Conservation (phyloP, 2,888 invertebrate species). For the Prosopocoilus inquinatus region DNA sequence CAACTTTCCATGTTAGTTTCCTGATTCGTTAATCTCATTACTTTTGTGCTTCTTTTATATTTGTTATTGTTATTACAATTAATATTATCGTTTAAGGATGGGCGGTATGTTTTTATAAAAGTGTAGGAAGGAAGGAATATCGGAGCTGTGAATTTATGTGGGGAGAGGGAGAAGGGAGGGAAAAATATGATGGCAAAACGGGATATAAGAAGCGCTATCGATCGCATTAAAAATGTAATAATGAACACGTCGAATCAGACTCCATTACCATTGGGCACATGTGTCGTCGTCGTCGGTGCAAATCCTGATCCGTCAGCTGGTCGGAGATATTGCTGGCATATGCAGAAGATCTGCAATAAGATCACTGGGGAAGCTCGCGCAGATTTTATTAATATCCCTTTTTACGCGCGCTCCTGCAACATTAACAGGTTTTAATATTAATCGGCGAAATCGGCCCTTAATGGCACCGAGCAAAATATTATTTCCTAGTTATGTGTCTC, state of each 20-base stretch:
- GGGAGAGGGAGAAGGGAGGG: neutral
- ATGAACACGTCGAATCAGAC: constrained; percentile 34
- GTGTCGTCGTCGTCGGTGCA: constrained; percentile 30
- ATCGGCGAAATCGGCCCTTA: neutral
- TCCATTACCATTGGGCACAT: constrained; percentile 36
- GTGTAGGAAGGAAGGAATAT: too few species aligned
- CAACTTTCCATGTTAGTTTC: too few species aligned
- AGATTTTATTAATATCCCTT: constrained; percentile 12
- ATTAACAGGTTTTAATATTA: neutral
- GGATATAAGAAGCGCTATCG: constrained; percentile 25
- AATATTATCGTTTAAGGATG: too few species aligned
- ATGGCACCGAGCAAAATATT: too few species aligned
- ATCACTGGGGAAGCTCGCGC: constrained; percentile 20
- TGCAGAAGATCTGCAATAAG: constrained; percentile 36
- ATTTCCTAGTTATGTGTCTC: neutral
- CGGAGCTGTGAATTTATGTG: too few species aligned
- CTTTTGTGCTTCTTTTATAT: too few species aligned
- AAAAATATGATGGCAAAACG: neutral
- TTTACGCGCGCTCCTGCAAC: neutral
- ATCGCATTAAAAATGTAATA: constrained; percentile 37
- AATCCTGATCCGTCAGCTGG: constrained; percentile 36
- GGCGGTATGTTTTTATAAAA: too few species aligned
- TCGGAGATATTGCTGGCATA: constrained; percentile 36
- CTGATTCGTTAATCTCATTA: too few species aligned
- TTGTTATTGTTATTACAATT: too few species aligned